Evolutionary conservation across 1,140 invertebrate genomes (phyloP), one percentile per base, ranked within the genome.

Genomic region (Magallana gigas): DNA sequence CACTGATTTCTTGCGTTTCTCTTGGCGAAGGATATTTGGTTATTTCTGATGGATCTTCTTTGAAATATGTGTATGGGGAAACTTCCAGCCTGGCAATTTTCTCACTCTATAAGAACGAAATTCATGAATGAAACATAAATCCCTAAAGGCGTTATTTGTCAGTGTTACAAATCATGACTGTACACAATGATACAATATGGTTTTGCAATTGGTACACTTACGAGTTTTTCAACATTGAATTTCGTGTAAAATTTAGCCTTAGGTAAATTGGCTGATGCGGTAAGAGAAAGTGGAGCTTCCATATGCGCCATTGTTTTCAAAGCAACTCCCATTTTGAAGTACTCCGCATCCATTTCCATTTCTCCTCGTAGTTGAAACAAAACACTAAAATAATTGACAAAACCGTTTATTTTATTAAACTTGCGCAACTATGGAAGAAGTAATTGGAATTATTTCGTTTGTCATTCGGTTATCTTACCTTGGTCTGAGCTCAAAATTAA

Each of bases 341-440:
- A 89, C 18, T 64, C 76, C 18, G 82, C 85, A 23, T 89, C 88
- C 4, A 86, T 62, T 71, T 87, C 85, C 82, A 89, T 83, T 8
- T 64, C 76, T 16, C 88, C 88, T 58, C 83, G 48, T 48, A 89
- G 85, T 7, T 89, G 58, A 12, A 87, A 18, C 5, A 76, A 83
- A 11, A 82, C 68, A 58, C 88, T 89, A 36, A 6, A 57, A 48
- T 48, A 48, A 23, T 3, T 80, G 60, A 68, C 68, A 71, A 3
- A 29, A 8, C 18, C n/a, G 16, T 3, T 23, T 11, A 23, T 48
- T 48, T 48, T 48, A 48, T 48, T 5, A 48, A 48, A 48, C 36
- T 48, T 4, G 5, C 36, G 5, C 36, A 48, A 48, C 5, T 48
- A 48, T 48, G 36, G 36, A 48, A 48, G 5, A 5, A 48, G 36